Conservation (phyloP, 2,113 vertebrate species). For the Daubentonia madagascariensis region DNA sequence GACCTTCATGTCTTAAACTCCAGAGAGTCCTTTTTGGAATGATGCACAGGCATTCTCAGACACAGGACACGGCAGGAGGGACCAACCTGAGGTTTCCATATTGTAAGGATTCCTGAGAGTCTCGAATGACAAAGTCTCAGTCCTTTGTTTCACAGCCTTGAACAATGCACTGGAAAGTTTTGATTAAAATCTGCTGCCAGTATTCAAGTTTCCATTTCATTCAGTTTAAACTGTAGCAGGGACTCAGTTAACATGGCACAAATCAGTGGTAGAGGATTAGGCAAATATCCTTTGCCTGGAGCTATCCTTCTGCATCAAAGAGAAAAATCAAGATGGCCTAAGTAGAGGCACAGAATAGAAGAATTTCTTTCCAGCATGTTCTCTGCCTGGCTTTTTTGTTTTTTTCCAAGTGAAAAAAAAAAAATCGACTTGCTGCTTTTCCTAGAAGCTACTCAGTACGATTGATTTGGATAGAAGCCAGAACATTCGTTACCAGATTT, state of each 20-base stretch:
- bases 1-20: not conserved
- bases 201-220: not conserved
- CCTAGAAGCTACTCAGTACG: not conserved
- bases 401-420: not conserved
- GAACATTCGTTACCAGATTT: not conserved
- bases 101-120: not conserved
- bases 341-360: not conserved
- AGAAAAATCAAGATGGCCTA: not conserved
- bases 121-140: not conserved
- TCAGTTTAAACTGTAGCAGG: not conserved
- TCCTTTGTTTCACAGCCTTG: not conserved
- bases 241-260: not conserved
- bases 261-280: not conserved
- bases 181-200: not conserved
- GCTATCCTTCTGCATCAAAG: not conserved
- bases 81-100: not conserved
- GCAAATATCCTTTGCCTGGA: constrained; percentile 19
- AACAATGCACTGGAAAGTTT: not conserved
- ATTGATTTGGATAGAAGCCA: not conserved
- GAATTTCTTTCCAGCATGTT: not conserved
- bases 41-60: not conserved
- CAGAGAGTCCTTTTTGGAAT: not conserved
- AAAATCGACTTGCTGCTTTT: not conserved
- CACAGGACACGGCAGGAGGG: not conserved
- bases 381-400: not conserved